Evolutionary conservation across 2,113 vertebrate genomes (phyloP).

Genomic region (Aplodontia rufa): DNA sequence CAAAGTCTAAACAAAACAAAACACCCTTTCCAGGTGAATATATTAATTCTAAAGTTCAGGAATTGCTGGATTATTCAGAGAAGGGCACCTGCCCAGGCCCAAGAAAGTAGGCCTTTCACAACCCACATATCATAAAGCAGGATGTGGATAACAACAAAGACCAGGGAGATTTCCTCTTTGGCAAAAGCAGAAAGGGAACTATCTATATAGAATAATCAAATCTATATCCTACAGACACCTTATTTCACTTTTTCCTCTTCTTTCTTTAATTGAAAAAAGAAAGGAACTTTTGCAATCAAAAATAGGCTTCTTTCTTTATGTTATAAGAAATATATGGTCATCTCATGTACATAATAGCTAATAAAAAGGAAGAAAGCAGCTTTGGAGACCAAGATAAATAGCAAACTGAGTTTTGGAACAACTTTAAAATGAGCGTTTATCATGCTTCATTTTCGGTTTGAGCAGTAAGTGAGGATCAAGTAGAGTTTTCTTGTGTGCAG

Average conservation of each 20-base stretch:
- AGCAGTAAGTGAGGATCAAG: background rate
- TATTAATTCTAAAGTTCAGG: slow-evolving; percentile 13
- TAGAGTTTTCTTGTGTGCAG: background rate
- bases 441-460: background rate
- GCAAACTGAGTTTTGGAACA: background rate
- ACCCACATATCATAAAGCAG: background rate
- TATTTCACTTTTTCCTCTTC: background rate
- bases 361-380: background rate
- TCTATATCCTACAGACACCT: background rate
- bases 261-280: background rate
- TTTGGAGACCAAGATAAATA: background rate
- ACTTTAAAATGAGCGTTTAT: too few relatives aligned
- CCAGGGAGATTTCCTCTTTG: background rate
- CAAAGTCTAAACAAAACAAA: background rate
- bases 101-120: background rate
- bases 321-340: background rate
- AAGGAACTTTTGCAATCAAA: background rate
- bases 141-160: background rate
- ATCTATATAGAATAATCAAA: background rate
- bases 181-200: background rate
- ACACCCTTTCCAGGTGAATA: background rate
- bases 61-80: background rate
- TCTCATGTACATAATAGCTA: background rate
- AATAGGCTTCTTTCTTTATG: background rate
- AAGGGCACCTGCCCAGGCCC: background rate